Evolutionary conservation across 1,140 invertebrate genomes (phyloP).

Genomic region (Papilio helenus): DNA sequence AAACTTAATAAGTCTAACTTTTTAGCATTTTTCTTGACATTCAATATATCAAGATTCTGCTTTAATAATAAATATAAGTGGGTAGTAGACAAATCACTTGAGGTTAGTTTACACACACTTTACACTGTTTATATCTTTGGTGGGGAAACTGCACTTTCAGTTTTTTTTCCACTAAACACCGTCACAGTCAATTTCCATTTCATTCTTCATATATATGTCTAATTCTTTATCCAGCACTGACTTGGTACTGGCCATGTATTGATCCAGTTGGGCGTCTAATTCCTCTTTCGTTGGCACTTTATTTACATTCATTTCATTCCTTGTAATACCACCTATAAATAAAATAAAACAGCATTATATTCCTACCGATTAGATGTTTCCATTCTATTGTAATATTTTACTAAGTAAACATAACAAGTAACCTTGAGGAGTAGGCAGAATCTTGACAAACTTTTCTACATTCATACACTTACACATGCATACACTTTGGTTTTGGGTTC

Average conservation of each 20-base stretch:
- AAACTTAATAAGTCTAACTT: too few relatives aligned
- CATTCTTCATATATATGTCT: constrained; percentile 80
- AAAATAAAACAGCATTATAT: background rate
- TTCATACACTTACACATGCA: too few relatives aligned
- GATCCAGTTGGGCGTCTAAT: constrained; percentile 84
- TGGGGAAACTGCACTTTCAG: background rate
- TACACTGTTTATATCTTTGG: background rate
- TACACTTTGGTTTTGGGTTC: too few relatives aligned
- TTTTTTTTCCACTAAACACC: constrained; percentile 22
- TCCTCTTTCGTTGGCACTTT: constrained; percentile 80
- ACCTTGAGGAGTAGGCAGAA: too few relatives aligned
- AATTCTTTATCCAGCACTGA: constrained; percentile 81
- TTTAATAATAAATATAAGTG: background rate
- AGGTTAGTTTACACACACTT: background rate
- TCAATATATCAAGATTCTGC: too few relatives aligned
- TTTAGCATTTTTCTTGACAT: too few relatives aligned
- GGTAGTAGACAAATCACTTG: background rate
- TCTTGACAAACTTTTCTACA: too few relatives aligned
- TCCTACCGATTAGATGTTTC: too few relatives aligned
- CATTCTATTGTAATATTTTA: too few relatives aligned
- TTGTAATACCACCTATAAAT: constrained; percentile 54
- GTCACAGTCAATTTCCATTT: constrained; percentile 60
- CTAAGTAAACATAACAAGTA: too few relatives aligned
- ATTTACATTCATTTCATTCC: constrained; percentile 50
- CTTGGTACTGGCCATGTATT: constrained; percentile 85